Evolutionary conservation across 2,113 vertebrate species (phyloP), one percentile per base, ranked within the genome.

Genomic region (Colossoma macropomum): DNA sequence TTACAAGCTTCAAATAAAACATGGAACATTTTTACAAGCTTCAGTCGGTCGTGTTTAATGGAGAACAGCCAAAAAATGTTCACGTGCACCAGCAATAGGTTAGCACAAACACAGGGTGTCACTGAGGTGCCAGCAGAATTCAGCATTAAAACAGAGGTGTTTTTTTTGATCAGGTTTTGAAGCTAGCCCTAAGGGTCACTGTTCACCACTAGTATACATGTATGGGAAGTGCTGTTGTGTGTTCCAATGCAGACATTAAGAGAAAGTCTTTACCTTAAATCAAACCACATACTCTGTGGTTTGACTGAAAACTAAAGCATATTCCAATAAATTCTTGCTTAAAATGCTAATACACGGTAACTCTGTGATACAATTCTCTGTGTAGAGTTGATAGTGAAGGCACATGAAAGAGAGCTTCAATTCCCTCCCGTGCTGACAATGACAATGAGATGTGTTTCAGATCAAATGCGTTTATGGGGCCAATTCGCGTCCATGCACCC

Each of bases 381-480:
- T 48, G 38, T 25, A 27, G 41, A 28, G 11, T 19, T 27, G 4
- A 73, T 1, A 73, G n/a, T 50, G 13, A 52, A 19, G 48, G 11
- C 11, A 52, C 13, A 73, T 16, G 48, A 34, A 48, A 81, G 75
- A 82, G 80, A 79, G 69, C 87, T 69, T 81, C 78, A 71, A 73
- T 69, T 73, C n/a, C 79, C 38, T 73, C 9, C 25, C 23, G 27
- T 13, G 59, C 52, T 52, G 27, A 62, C 59, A 62, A 17, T 62
- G 59, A 75, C 59, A 81, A 65, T 75, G 25, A 66, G 70, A 62
- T 79, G 28, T 54, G 66, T 79, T 72, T 72, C 79, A 75, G 60
- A 69, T 82, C 66, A 77, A 63, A 77, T 60, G 75, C 45, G 52
- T 60, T 70, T 77, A 75, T 38, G 28, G 50, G 19, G 15, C 73